A percentile compares a stretch with the other conserved stretches of the same genome.
Conservation (phyloP, 2,797 vertebrate species). For the Agapornis canus region DNA sequence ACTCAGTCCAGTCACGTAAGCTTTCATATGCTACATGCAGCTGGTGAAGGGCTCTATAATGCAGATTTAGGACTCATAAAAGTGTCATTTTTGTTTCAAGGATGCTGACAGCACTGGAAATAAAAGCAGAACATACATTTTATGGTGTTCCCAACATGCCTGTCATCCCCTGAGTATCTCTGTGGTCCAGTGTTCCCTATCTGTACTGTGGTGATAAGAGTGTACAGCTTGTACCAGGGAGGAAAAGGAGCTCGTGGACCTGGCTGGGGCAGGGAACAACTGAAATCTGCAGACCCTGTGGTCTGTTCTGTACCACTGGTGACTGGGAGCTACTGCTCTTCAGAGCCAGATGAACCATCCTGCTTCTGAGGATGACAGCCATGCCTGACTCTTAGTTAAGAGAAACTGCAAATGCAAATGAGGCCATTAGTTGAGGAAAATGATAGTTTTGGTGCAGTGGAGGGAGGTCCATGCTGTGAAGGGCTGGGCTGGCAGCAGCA, state of each 20-base stretch:
- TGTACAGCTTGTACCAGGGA: rapidly evolving
- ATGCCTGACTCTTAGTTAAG: neutral
- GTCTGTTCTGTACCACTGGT: neutral
- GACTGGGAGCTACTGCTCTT: neutral
- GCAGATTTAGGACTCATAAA: neutral
- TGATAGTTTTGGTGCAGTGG: rapidly evolving
- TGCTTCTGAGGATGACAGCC: neutral
- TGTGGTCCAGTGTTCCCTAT: neutral
- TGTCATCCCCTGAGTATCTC: neutral
- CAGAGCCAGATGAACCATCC: neutral
- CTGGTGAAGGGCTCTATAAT: neutral
- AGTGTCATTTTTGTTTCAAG: neutral
- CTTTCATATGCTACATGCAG: neutral
- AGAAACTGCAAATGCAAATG: neutral
- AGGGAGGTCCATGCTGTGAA: neutral
- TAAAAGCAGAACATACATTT: neutral
- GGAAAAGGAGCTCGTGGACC: neutral
- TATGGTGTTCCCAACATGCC: neutral
- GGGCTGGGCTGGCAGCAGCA: neutral
- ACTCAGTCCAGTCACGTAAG: neutral
- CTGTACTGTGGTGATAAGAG: neutral
- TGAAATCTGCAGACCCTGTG: neutral
- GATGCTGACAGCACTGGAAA: neutral
- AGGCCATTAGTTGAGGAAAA: neutral
- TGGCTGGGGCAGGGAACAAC: neutral